Percentiles rank a stretch among this genome's conserved stretches.
These are phyloP conservation scores for Festucalex cinctus DNA, from an alignment of 2,113 vertebrate genomes.

Conservation along the genomic window DNA sequence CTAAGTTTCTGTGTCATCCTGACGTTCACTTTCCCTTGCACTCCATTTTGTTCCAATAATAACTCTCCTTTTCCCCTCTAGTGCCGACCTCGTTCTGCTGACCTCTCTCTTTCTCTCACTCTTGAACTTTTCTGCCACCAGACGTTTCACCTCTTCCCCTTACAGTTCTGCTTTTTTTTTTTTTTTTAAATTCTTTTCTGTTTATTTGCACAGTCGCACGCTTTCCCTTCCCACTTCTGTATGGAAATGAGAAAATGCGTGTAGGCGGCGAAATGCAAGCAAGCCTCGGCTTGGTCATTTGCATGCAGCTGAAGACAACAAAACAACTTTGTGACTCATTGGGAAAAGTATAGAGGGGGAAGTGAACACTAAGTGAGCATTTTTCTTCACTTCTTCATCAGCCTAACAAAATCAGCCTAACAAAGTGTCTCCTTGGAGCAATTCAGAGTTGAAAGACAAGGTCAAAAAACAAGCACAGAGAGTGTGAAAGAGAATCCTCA, in stretches of 20 bases:
- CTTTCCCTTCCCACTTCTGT: neutral
- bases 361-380: neutral
- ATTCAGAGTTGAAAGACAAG: neutral
- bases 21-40: neutral
- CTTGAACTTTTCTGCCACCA: slow-evolving; percentile 22
- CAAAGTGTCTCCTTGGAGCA: neutral
- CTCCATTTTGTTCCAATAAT: slow-evolving; percentile 9
- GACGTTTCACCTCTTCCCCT: slow-evolving; percentile 1
- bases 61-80: slow-evolving; percentile 28
- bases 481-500: neutral
- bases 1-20: neutral
- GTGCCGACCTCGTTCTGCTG: slow-evolving; percentile 45
- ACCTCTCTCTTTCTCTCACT: slow-evolving; percentile 24
- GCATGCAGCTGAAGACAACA: slow-evolving; percentile 2
- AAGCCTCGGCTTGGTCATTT: neutral
- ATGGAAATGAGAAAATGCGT: neutral
- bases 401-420: neutral
- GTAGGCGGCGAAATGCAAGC: neutral
- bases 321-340: neutral
- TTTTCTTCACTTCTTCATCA: neutral
- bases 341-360: neutral
- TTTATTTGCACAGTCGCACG: neutral
- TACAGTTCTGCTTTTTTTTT: neutral
- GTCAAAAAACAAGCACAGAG: neutral
- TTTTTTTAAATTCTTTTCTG: too few species aligned